A percentile compares a stretch with the other conserved stretches of the same genome.
Conservation (phyloP, 1,140 invertebrate species). For the Philopotamus ludificatus region DNA sequence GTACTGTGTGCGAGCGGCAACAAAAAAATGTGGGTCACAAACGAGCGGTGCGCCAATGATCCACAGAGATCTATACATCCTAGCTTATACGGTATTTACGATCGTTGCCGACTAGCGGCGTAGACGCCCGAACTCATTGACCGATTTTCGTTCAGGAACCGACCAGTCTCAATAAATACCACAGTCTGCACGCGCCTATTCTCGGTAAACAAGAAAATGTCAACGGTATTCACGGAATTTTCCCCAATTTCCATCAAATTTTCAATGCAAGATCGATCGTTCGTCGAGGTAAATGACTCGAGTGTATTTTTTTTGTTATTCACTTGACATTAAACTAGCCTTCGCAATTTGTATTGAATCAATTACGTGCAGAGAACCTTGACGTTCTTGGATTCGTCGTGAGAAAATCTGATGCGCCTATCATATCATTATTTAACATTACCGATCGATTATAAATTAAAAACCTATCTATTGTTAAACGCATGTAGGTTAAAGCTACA, state of each 20-base stretch:
- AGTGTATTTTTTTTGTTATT: background rate
- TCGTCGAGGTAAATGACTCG: background rate
- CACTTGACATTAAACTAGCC: background rate
- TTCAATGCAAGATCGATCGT: background rate
- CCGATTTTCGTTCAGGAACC: conserved; percentile 24
- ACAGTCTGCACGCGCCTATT: too few relatives aligned
- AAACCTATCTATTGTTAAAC: too few relatives aligned
- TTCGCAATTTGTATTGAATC: too few relatives aligned
- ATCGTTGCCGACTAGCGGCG: conserved; percentile 1
- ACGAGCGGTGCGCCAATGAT: conserved; percentile 9
- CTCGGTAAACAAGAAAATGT: too few relatives aligned
- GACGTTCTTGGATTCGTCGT: too few relatives aligned
- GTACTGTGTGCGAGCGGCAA: background rate
- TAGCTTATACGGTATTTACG: conserved; percentile 13
- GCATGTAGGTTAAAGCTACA: too few relatives aligned
- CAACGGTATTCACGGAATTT: too few relatives aligned
- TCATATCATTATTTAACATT: too few relatives aligned
- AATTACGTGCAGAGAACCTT: too few relatives aligned
- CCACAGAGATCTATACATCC: conserved; percentile 19
- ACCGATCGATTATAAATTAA: too few relatives aligned
- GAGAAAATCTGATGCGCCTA: too few relatives aligned
- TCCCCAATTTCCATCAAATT: background rate
- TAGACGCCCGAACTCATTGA: conserved; percentile 13
- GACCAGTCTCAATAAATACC: conserved; percentile 15
- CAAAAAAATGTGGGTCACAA: conserved; percentile 25